Conservation (phyloP, 2,113 vertebrate species). For the Myrmecobius fasciatus region DNA sequence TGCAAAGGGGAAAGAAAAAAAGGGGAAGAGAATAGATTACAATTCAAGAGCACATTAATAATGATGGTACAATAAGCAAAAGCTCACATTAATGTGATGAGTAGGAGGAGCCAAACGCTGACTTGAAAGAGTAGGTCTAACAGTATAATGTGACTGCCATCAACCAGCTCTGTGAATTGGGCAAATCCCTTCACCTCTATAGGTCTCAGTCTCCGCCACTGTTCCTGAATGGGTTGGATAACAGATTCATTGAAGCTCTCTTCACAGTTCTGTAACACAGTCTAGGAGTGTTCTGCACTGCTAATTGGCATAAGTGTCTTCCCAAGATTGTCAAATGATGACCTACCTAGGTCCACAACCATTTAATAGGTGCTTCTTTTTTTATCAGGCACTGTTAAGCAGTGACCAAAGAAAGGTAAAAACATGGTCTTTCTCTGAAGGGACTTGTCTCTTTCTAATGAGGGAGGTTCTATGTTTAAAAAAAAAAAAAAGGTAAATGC, state of each 20-base stretch:
- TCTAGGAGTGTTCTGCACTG: neutral
- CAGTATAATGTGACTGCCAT: neutral
- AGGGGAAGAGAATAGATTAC: conserved; percentile 75
- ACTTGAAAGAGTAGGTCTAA: neutral
- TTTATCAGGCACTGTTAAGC: neutral
- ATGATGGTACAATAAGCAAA: conserved; percentile 55
- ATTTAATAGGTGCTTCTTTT: neutral
- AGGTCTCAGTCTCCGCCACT: neutral
- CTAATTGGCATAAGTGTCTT: neutral
- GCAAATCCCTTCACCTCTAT: neutral
- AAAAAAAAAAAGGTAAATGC: neutral
- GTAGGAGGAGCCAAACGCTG: conserved; percentile 3
- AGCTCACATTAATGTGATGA: conserved; percentile 6
- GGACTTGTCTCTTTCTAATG: neutral
- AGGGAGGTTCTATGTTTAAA: neutral
- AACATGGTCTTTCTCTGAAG: neutral
- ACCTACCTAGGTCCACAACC: neutral
- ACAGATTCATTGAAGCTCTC: neutral
- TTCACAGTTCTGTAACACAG: neutral
- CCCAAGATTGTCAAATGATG: neutral
- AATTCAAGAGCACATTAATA: conserved; percentile 73
- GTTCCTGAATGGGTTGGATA: neutral
- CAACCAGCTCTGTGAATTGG: neutral
- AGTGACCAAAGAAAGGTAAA: neutral
- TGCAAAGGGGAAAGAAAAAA: conserved; percentile 67